phyloP scores from a whole-genome alignment of 2,113 vertebrate species.

The Cygnus atratus region DNA sequence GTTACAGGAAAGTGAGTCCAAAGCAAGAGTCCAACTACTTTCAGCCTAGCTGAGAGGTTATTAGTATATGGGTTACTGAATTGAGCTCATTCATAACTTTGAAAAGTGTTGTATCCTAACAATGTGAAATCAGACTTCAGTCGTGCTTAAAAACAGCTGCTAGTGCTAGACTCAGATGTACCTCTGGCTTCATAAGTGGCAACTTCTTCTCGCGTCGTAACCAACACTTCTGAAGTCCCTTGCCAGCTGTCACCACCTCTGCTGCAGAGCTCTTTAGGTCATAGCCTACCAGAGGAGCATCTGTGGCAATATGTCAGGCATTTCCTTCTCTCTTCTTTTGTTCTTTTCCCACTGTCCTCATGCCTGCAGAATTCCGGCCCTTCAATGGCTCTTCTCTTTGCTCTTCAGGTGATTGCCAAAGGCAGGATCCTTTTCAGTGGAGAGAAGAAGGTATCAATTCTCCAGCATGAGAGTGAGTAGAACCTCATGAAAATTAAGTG shows the following conservation, averaged over 20 bases:
- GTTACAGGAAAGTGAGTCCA: not conserved
- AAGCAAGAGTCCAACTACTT: not conserved
- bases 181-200: not conserved
- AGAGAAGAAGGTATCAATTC: slow-evolving; percentile 33
- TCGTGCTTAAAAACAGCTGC: not conserved
- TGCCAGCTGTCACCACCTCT: not conserved
- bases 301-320: rapidly evolving
- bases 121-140: not conserved
- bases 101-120: not conserved
- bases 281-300: not conserved
- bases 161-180: not conserved
- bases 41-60: not conserved
- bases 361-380: not conserved
- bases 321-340: not conserved
- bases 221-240: not conserved
- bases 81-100: rapidly evolving
- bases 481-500: not conserved
- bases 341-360: not conserved
- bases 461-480: slow-evolving; percentile 34
- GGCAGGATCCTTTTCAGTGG: slow-evolving; percentile 55
- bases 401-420: slow-evolving; percentile 28
- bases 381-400: not conserved
- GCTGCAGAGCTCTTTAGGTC: not conserved
- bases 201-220: not conserved
- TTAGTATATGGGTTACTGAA: not conserved